phyloP scores from a whole-genome alignment of 2,888 invertebrate species.

The Acleris holmiana region DNA sequence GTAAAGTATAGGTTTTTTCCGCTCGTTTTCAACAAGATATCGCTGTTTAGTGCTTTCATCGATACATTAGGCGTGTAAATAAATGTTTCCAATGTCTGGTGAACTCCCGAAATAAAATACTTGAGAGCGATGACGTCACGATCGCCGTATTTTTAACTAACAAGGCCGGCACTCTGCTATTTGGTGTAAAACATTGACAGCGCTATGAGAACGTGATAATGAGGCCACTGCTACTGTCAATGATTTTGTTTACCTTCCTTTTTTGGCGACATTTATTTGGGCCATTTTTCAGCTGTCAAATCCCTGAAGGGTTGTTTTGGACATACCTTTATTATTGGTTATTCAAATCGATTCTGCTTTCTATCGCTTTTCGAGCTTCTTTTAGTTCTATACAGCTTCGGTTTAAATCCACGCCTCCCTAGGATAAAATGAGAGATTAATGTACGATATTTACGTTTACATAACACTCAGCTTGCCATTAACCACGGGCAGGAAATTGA shows the following conservation, averaged over 20 bases:
- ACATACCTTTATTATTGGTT: no score
- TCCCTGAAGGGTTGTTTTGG: no score
- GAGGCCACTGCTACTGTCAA: neutral
- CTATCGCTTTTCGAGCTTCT: no score
- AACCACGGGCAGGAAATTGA: neutral
- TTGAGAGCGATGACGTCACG: slow-evolving; percentile 30
- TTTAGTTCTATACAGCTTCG: no score
- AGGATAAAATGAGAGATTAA: no score
- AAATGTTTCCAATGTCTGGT: slow-evolving; percentile 47
- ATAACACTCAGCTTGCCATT: no score
- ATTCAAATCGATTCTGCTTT: no score
- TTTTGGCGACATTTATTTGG: no score
- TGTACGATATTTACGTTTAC: no score
- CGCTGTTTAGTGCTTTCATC: slow-evolving; percentile 50
- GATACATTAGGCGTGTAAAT: slow-evolving; percentile 45
- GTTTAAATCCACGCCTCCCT: no score
- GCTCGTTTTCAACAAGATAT: neutral
- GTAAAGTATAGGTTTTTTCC: neutral
- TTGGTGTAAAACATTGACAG: neutral
- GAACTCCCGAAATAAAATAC: slow-evolving; percentile 47
- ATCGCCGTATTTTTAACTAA: slow-evolving; percentile 16
- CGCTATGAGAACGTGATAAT: neutral
- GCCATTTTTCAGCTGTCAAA: no score
- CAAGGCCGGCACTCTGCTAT: slow-evolving; percentile 1
- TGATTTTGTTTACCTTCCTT: no score